Conservation (phyloP, 2,113 vertebrate species). For the Melanostigma gelatinosum region DNA sequence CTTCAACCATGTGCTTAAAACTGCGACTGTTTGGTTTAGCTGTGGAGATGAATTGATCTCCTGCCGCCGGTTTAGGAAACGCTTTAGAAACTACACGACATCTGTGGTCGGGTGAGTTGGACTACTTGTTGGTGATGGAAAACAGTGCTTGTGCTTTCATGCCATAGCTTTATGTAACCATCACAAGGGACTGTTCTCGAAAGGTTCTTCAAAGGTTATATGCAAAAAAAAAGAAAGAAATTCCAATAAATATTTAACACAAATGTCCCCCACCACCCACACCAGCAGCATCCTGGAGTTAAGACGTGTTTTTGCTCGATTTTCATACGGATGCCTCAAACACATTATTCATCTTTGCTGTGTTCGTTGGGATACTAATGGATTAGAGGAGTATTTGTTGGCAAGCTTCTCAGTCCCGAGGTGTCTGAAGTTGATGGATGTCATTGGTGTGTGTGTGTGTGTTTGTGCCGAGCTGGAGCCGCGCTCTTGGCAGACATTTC, state of each 20-base stretch:
- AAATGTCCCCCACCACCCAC: slow-evolving; percentile 14
- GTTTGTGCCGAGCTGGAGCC: slow-evolving; percentile 20
- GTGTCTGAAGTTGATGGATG: slow-evolving; percentile 65
- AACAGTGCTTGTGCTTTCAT: slow-evolving; percentile 21
- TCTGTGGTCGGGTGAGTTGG: background rate
- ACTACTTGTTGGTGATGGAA: background rate
- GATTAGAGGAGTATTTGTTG: slow-evolving; percentile 45
- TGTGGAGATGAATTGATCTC: no score
- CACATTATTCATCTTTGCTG: slow-evolving; percentile 37
- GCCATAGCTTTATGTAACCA: slow-evolving; percentile 35
- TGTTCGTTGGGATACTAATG: slow-evolving; percentile 52
- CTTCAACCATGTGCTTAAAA: no score
- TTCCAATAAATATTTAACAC: slow-evolving; percentile 20
- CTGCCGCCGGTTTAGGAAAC: no score
- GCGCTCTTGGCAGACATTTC: slow-evolving; percentile 40
- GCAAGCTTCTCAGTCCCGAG: slow-evolving; percentile 49
- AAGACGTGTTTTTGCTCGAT: slow-evolving; percentile 22
- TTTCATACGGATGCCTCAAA: background rate
- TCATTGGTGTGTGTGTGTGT: slow-evolving; percentile 23
- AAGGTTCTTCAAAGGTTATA: slow-evolving; percentile 68
- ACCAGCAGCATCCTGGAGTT: slow-evolving; percentile 10
- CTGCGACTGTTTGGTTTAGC: no score
- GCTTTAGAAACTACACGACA: no score
- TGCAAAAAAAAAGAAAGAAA: slow-evolving; percentile 16
- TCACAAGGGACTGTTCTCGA: slow-evolving; percentile 44